Percentiles rank a stretch among this genome's conserved stretches.
Conservation (phyloP, 2,888 invertebrate genomes). For the Hypercompe scribonia region DNA sequence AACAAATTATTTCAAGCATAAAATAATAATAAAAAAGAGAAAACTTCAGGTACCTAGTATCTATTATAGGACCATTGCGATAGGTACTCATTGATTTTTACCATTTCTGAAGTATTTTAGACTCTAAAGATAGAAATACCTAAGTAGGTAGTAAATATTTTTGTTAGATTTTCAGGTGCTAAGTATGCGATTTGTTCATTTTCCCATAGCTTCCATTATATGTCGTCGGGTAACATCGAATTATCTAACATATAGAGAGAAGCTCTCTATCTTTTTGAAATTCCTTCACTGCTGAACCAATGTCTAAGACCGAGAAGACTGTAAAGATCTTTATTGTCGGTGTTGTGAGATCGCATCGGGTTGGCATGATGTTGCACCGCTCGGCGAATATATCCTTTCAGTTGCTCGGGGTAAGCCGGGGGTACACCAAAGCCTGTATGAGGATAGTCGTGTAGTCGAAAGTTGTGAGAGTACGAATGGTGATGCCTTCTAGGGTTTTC, state of each 20-base stretch:
- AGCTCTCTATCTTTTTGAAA: conserved; percentile 81
- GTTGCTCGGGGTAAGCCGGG: conserved; percentile 66
- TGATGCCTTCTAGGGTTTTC: conserved; percentile 81
- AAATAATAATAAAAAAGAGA: conserved; percentile 17
- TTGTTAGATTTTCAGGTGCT: conserved; percentile 33
- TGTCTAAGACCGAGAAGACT: conserved; percentile 80
- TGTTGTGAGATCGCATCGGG: conserved; percentile 63
- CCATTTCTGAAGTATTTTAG: not conserved
- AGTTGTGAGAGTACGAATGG: conserved; percentile 77
- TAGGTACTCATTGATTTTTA: not conserved
- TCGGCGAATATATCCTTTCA: conserved; percentile 70
- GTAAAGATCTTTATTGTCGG: conserved; percentile 77
- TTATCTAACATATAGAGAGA: conserved; percentile 65
- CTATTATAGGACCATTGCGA: not conserved
- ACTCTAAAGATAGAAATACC: not conserved
- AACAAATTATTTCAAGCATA: conserved; percentile 43
- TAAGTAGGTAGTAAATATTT: conserved; percentile 16
- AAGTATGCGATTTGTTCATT: conserved; percentile 49
- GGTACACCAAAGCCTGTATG: conserved; percentile 61
- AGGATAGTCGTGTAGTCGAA: conserved; percentile 70
- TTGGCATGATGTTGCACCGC: conserved; percentile 64
- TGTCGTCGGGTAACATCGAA: conserved; percentile 85
- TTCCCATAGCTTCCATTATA: conserved; percentile 84
- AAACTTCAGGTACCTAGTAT: not conserved
- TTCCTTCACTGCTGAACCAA: conserved; percentile 82